Base-by-base conservation (phyloP, 2,797 vertebrate species). In the Paramormyrops hopkinsi region DNA sequence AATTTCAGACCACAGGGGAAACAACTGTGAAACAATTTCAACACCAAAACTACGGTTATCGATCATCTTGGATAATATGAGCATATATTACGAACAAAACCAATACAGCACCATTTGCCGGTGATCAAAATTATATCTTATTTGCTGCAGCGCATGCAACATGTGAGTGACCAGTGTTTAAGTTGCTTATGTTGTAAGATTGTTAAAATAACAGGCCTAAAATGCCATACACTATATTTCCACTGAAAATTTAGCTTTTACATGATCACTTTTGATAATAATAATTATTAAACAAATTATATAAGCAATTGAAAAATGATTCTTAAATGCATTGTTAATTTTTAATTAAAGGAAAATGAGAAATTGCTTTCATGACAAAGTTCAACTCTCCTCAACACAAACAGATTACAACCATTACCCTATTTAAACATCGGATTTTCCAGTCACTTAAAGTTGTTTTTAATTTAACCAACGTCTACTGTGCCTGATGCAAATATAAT, bases 31-130 rank as follows among this genome's bases (percentile, higher is more conserved):
- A 76, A 79, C 11, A 33, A 84, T 46, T 84, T 50, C n/a, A 84
- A 44, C 17, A 79, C 2, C 19, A 89, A 48, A 41, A 53, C 48
- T 33, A 50, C 9, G 12, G 22, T 22, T 51, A 5, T 22, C 56
- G 22, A 73, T 33, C 4, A 33, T 12, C 51, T 29, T 19, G 41
- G 29, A 86, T 69, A 51, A 53, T 65, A 25, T n/a, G 7, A 51
- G 53, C 25, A 89, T 85, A 33, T 69, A 69, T 73, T 89, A 46
- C 73, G 54, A 85, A 89, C 69, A 83, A 84, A 62, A 69, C 9
- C 82, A 89, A 50, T 41, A 89, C 82, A 11, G 29, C 8, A 65
- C 37, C 12, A 6, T 83, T 62, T 65, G 33, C n/a, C 56, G 53
- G 11, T 86, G 29, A 37, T 86, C 41, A 73, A 48, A 85, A 14